These are phyloP conservation scores for Eupelmus urozonus DNA, from an alignment of 2,888 invertebrate genomes.

Conservation along the genomic window DNA sequence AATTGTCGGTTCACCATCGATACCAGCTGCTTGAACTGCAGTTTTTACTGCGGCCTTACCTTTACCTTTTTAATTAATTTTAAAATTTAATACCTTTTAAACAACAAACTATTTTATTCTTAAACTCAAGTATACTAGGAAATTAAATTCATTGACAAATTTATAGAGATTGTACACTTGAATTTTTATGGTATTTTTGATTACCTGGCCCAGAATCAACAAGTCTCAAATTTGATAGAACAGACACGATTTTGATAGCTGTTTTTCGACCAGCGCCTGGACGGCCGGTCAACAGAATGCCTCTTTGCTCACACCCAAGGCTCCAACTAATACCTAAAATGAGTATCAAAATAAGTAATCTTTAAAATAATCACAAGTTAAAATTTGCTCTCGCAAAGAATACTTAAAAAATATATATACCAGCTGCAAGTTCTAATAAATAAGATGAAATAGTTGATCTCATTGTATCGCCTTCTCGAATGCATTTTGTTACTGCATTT, in stretches of 20 bases:
- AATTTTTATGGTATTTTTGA: too few species aligned
- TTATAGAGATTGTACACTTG: too few species aligned
- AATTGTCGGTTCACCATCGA: conserved; percentile 88
- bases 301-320: conserved; percentile 69
- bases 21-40: conserved; percentile 86
- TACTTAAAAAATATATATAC: conserved; percentile 56
- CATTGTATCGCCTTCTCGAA: conserved; percentile 72
- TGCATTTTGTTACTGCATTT: conserved; percentile 68
- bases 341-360: conserved; percentile 1
- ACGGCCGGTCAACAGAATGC: conserved; percentile 71
- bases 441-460: conserved; percentile 68
- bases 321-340: conserved; percentile 71
- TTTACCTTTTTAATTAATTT: conserved; percentile 80
- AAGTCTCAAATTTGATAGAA: conserved; percentile 68
- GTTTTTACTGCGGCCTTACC: conserved; percentile 90
- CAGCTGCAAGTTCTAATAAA: conserved; percentile 69
- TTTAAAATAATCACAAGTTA: not conserved
- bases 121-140: too few species aligned
- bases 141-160: too few species aligned
- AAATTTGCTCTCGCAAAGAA: too few species aligned
- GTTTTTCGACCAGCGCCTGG: conserved; percentile 74
- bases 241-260: conserved; percentile 69
- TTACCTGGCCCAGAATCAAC: conserved; percentile 73
- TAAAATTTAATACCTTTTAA: too few species aligned
- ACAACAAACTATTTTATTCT: too few species aligned